Evolutionary conservation across 2,888 invertebrate species (phyloP).

Genomic region (Diplazon laetatorius): DNA sequence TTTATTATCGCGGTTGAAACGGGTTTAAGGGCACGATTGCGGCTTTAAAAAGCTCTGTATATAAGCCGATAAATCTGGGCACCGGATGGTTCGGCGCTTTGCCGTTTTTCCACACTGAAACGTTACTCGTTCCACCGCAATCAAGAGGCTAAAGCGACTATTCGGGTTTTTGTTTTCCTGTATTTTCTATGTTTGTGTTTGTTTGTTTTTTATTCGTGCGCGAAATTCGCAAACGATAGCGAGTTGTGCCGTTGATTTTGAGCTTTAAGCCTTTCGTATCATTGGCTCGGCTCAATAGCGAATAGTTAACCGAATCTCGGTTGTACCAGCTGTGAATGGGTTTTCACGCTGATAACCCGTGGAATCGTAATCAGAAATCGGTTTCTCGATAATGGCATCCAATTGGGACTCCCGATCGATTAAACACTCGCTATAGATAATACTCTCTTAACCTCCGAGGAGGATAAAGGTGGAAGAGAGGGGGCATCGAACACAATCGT

Average conservation of each 20-base stretch:
- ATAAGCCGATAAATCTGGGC: slow-evolving; percentile 68
- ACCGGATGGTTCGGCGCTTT: slow-evolving; percentile 31
- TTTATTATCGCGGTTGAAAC: slow-evolving; percentile 67
- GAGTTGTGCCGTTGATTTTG: slow-evolving; percentile 27
- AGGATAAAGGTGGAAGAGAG: too few relatives aligned
- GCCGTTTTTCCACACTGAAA: slow-evolving; percentile 32
- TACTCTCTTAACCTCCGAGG: slow-evolving; percentile 14
- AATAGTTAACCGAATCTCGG: neutral
- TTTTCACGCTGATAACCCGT: neutral
- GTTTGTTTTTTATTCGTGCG: slow-evolving; percentile 10
- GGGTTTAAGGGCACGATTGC: slow-evolving; percentile 60
- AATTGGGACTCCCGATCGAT: slow-evolving; percentile 28
- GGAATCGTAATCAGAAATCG: slow-evolving; percentile 19
- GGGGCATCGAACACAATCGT: too few relatives aligned
- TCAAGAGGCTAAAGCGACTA: slow-evolving; percentile 6
- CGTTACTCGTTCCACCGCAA: slow-evolving; percentile 33
- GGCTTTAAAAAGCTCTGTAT: slow-evolving; percentile 69
- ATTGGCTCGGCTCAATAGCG: slow-evolving; percentile 4
- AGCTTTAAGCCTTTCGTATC: neutral
- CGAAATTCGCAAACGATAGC: slow-evolving; percentile 34
- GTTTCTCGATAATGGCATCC: slow-evolving; percentile 15
- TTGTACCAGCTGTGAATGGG: slow-evolving; percentile 22
- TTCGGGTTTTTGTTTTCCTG: neutral
- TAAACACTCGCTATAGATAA: slow-evolving; percentile 39
- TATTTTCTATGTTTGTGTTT: neutral